Conservation (phyloP, 2,797 vertebrate genomes). For the Coracias cyanogaster region DNA sequence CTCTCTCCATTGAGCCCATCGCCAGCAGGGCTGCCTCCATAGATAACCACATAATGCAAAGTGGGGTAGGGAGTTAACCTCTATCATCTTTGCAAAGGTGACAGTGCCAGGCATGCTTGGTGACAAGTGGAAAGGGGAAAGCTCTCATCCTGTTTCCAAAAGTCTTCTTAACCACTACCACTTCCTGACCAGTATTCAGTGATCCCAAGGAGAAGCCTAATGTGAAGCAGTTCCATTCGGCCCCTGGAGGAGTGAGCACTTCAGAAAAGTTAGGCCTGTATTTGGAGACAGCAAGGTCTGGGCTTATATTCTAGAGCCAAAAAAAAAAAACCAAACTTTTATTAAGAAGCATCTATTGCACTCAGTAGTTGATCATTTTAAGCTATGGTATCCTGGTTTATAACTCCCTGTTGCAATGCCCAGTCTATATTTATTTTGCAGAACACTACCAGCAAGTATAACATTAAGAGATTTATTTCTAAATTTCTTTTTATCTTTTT, state of each 20-base stretch:
- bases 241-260: background rate
- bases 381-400: background rate
- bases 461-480: background rate
- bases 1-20: background rate
- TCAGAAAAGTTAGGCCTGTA: background rate
- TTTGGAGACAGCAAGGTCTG: background rate
- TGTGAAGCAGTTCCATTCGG: accelerated
- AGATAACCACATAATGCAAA: background rate
- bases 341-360: background rate
- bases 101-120: background rate
- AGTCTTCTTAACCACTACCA: background rate
- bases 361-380: background rate
- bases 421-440: background rate
- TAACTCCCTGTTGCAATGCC: background rate
- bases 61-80: accelerated
- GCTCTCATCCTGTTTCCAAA: background rate
- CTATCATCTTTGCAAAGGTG: accelerated
- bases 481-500: background rate
- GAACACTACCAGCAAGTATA: background rate
- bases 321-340: too few species aligned
- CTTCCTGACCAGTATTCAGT: background rate
- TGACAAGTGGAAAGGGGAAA: background rate
- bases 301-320: background rate
- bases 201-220: background rate
- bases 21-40: background rate